phyloP scores from a whole-genome alignment of 2,113 vertebrate genomes.

The pig (Sus scrofa) region DNA sequence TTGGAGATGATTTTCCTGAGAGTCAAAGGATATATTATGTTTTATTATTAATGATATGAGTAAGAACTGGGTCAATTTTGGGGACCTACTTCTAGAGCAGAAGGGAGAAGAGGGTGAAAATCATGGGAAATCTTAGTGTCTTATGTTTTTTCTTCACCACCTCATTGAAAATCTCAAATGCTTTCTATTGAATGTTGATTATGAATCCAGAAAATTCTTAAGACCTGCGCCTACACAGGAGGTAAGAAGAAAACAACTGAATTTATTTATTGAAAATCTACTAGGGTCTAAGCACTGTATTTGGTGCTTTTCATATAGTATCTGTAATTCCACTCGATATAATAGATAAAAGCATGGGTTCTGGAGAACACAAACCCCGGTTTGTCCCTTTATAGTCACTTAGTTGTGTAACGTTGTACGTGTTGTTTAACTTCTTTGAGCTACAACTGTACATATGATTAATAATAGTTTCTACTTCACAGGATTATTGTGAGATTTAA shows the following conservation, averaged over 20 bases:
- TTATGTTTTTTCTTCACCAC: not conserved
- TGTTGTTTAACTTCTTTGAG: not conserved
- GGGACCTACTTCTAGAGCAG: not conserved
- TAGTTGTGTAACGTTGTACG: not conserved
- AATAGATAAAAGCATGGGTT: not conserved
- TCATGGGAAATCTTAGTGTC: not conserved
- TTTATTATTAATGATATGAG: not conserved
- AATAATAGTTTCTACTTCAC: not conserved
- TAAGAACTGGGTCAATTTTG: not conserved
- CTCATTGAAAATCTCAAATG: not conserved
- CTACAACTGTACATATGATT: not conserved
- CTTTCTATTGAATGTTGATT: not conserved
- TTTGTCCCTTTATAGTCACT: not conserved
- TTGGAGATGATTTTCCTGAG: not conserved
- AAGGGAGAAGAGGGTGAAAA: not conserved
- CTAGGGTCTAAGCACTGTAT: not conserved
- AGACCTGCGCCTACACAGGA: not conserved
- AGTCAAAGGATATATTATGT: not conserved
- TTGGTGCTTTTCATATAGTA: not conserved
- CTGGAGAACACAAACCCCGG: not conserved
- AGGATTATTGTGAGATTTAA: constrained; percentile 34
- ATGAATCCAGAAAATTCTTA: not conserved
- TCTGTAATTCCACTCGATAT: not conserved
- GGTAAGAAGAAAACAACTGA: not conserved
- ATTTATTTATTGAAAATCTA: not conserved